phyloP scores from a whole-genome alignment of 2,888 invertebrate genomes.

The Hirtodrosophila cameraria region DNA sequence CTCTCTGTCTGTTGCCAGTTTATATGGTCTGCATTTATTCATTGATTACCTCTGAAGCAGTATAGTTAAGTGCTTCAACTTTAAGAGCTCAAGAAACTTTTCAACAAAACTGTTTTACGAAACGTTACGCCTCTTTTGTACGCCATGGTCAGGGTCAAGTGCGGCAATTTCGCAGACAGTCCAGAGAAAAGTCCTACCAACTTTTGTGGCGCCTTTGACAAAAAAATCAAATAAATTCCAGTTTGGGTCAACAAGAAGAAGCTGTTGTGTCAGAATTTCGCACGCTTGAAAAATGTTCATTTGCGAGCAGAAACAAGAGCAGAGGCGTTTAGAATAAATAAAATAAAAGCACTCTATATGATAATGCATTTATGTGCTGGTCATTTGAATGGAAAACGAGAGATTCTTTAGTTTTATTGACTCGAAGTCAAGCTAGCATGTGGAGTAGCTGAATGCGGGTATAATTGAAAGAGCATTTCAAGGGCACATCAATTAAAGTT shows the following conservation, averaged over 20 bases:
- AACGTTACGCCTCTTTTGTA: conserved; percentile 50
- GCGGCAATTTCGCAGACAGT: conserved; percentile 1
- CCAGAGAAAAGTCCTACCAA: conserved; percentile 28
- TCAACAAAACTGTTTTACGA: conserved; percentile 32
- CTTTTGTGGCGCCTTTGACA: conserved; percentile 59
- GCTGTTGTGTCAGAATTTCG: conserved; percentile 36
- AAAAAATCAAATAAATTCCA: conserved; percentile 12
- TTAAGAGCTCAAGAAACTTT: conserved; percentile 43
- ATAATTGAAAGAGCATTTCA: conserved; percentile 26
- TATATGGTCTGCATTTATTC: too few species aligned
- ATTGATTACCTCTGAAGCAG: not conserved
- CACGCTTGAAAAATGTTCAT: conserved; percentile 54
- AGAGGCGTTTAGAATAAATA: conserved; percentile 8
- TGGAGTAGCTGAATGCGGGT: not conserved
- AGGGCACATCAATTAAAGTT: conserved; percentile 58
- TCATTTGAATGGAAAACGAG: conserved; percentile 55
- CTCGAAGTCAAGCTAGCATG: not conserved
- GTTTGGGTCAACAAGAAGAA: conserved; percentile 5
- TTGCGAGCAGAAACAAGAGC: conserved; percentile 4
- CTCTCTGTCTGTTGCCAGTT: too few species aligned
- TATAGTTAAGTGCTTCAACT: conserved; percentile 1
- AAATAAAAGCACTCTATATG: conserved; percentile 66
- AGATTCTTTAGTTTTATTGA: conserved; percentile 16
- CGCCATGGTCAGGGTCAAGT: conserved; percentile 37
- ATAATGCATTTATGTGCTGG: conserved; percentile 50